Percentiles rank a stretch among this genome's conserved stretches.
phyloP scores from a whole-genome alignment of 1,140 invertebrate genomes.

The Pantala flavescens region DNA sequence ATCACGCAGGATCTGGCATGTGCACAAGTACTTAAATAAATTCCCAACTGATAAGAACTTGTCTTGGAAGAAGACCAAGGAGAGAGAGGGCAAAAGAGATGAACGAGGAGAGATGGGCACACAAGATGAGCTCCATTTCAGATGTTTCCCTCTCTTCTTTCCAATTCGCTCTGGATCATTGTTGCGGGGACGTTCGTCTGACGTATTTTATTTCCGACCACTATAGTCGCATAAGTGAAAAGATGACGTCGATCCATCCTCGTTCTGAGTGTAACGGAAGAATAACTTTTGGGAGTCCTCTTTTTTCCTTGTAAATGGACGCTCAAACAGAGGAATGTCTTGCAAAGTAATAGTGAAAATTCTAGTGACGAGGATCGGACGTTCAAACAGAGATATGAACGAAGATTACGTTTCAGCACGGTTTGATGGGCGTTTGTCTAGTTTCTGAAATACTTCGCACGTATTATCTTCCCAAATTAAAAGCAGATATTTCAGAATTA shows the following conservation, averaged over 20 bases:
- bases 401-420: too few relatives aligned
- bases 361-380: too few relatives aligned
- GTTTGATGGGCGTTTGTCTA: too few relatives aligned
- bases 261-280: neutral
- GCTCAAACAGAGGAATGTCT: too few relatives aligned
- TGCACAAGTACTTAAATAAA: neutral
- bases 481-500: too few relatives aligned
- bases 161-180: neutral
- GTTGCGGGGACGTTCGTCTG: neutral
- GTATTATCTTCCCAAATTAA: too few relatives aligned
- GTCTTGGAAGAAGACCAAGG: constrained; percentile 4
- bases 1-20: neutral
- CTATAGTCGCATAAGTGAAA: neutral
- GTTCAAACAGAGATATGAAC: too few relatives aligned
- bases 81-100: neutral
- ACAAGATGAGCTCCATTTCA: neutral
- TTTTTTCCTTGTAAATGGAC: too few relatives aligned
- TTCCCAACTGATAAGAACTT: constrained; percentile 6
- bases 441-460: too few relatives aligned
- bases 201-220: neutral
- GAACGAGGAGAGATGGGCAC: neutral
- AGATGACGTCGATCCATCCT: neutral
- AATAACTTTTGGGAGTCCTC: too few relatives aligned
- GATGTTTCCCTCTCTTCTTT: neutral
- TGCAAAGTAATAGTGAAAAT: too few relatives aligned